phyloP scores from a whole-genome alignment of 2,113 vertebrate species.

The Apodemus sylvaticus region DNA sequence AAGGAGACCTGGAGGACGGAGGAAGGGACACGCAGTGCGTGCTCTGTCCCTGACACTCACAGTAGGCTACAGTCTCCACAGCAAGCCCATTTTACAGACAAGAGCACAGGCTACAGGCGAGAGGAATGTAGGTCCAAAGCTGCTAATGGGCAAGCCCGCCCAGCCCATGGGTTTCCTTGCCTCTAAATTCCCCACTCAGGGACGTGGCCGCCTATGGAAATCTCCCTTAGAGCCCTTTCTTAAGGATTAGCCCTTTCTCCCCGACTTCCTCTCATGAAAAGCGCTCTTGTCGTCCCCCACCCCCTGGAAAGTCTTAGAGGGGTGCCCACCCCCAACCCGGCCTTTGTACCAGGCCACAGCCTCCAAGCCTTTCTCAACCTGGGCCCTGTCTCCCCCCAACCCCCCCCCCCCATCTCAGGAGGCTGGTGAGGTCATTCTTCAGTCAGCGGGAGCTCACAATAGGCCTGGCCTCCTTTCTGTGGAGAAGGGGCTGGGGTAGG shows the following conservation, averaged over 20 bases:
- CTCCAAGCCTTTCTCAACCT: constrained; percentile 51
- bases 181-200: background rate
- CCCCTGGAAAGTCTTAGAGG: background rate
- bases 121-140: background rate
- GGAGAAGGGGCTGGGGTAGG: constrained; percentile 22
- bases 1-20: background rate
- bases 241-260: background rate
- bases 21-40: background rate
- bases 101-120: accelerated
- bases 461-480: background rate
- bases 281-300: constrained; percentile 46
- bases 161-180: background rate
- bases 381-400: background rate
- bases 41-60: accelerated
- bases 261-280: constrained; percentile 49
- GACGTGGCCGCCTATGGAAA: background rate
- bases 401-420: background rate
- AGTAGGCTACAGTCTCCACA: accelerated
- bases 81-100: background rate
- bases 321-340: background rate
- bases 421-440: constrained; percentile 69
- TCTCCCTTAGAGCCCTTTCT: background rate
- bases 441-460: constrained; percentile 61
- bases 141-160: accelerated
- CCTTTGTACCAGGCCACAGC: constrained; percentile 66